Conservation (phyloP, 2,797 vertebrate genomes). For the Cottoperca gobio region DNA sequence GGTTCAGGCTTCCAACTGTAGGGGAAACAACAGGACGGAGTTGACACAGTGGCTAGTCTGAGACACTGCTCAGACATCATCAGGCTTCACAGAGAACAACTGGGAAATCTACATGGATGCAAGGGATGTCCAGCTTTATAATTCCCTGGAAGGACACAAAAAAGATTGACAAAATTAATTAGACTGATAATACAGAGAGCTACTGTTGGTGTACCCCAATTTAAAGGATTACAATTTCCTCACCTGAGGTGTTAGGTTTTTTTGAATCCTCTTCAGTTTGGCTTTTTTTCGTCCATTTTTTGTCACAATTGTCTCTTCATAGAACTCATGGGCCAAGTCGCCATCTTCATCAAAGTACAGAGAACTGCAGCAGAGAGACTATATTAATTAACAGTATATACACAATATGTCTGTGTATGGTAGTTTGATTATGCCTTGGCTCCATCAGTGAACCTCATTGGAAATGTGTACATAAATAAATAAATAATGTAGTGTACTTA, state of each 20-base stretch:
- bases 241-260: slow-evolving; percentile 97
- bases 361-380: slow-evolving; percentile 83
- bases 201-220: neutral
- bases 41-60: slow-evolving; percentile 68
- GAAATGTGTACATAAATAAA: no score
- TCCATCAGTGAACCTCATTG: neutral
- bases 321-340: slow-evolving; percentile 96
- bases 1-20: slow-evolving; percentile 67
- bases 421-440: neutral
- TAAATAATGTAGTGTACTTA: slow-evolving; percentile 1
- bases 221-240: neutral
- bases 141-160: slow-evolving; percentile 86
- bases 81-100: slow-evolving; percentile 96
- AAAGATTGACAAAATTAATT: slow-evolving; percentile 3
- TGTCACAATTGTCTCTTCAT: slow-evolving; percentile 95
- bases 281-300: slow-evolving; percentile 95
- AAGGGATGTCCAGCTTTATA: slow-evolving; percentile 93
- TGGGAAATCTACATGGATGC: slow-evolving; percentile 97
- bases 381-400: neutral
- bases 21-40: slow-evolving; percentile 74
- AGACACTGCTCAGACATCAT: slow-evolving; percentile 68
- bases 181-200: neutral
- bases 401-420: neutral
- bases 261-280: slow-evolving; percentile 94
- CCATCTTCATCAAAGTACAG: slow-evolving; percentile 96